phyloP scores from a whole-genome alignment of 2,888 invertebrate species.

The Hecatera dysodea region DNA sequence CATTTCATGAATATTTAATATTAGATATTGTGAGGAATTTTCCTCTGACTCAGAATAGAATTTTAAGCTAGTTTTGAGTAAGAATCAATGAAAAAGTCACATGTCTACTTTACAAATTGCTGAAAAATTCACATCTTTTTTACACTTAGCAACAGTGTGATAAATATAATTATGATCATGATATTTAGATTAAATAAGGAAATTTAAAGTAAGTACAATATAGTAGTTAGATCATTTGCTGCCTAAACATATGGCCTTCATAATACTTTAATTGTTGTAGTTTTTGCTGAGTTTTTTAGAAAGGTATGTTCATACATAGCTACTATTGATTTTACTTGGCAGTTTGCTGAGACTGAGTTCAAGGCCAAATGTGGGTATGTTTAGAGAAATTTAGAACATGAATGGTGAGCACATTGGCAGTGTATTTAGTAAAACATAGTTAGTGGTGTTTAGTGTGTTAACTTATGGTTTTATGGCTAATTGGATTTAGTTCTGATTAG shows the following conservation, averaged over 20 bases:
- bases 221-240: constrained; percentile 31
- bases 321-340: constrained; percentile 42
- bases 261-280: constrained; percentile 34
- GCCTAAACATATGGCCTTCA: constrained; percentile 52
- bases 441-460: not conserved
- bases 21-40: constrained; percentile 1
- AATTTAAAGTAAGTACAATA: constrained; percentile 23
- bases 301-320: constrained; percentile 43
- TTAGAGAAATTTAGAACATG: constrained; percentile 36
- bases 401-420: not conserved
- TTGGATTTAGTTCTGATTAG: constrained; percentile 1
- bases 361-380: constrained; percentile 42
- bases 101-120: not conserved
- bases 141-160: constrained; percentile 27
- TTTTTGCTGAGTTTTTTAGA: constrained; percentile 56
- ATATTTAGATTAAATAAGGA: constrained; percentile 47
- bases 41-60: constrained; percentile 7
- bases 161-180: constrained; percentile 5
- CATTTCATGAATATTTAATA: not conserved
- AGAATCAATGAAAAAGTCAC: not conserved
- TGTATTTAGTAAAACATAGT: not conserved
- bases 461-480: not conserved
- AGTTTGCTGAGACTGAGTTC: constrained; percentile 35
- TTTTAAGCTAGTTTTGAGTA: not conserved
- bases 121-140: not conserved